These are phyloP conservation scores for Anoplopoma fimbria DNA, from an alignment of 2,113 vertebrate species.

Conservation along the genomic window DNA sequence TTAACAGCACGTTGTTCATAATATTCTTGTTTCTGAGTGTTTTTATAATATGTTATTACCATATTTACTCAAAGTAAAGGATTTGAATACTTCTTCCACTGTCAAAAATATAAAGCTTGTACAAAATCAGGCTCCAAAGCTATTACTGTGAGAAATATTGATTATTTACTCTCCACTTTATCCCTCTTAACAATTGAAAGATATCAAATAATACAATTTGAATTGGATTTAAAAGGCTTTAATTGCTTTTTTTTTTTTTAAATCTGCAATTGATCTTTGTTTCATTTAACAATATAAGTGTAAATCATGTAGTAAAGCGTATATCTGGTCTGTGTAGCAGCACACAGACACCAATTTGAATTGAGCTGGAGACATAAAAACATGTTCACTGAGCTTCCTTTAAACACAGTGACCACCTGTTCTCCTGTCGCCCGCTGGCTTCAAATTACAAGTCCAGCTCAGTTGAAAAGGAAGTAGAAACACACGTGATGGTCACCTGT, in stretches of 20 bases:
- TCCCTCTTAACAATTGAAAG: background rate
- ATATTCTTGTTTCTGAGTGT: too few relatives aligned
- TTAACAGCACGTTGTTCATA: too few relatives aligned
- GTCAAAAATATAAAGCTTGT: too few relatives aligned
- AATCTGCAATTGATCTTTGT: background rate
- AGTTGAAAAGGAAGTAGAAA: slow-evolving; percentile 46
- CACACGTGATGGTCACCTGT: slow-evolving; percentile 8
- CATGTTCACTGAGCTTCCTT: slow-evolving; percentile 1
- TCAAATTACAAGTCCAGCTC: slow-evolving; percentile 46
- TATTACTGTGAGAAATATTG: background rate
- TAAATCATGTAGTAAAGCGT: background rate
- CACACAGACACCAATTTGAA: background rate
- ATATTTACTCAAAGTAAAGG: background rate
- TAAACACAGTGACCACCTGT: slow-evolving; percentile 51
- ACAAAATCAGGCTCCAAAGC: background rate
- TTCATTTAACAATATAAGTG: background rate
- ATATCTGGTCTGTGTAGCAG: background rate
- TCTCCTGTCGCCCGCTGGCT: slow-evolving; percentile 3
- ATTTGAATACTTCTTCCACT: background rate
- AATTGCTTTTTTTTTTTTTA: background rate
- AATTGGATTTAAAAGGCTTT: background rate
- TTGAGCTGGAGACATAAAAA: background rate
- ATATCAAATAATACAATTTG: background rate
- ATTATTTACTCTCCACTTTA: background rate
- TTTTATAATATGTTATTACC: background rate